A percentile compares a stretch with the other conserved stretches of the same genome.
Conservation (phyloP, 2,888 invertebrate species). For the Atethmia centrago region DNA sequence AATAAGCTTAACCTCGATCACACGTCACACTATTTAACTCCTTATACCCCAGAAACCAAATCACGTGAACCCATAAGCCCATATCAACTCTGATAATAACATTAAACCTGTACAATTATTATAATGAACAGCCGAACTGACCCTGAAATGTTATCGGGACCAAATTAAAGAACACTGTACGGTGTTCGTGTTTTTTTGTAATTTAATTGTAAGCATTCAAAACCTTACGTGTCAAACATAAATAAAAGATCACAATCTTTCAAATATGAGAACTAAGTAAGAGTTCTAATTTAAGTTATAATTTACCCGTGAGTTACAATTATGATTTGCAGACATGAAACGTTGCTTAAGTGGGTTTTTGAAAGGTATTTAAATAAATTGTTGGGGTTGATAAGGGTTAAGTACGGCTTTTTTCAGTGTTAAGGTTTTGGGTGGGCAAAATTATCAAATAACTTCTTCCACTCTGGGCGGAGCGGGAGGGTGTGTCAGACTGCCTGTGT, state of each 20-base stretch:
- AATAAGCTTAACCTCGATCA: conserved; percentile 6
- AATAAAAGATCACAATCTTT: conserved; percentile 58
- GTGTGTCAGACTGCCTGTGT: too few relatives aligned
- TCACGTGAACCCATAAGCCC: background rate
- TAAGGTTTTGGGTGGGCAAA: too few relatives aligned
- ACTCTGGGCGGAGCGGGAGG: too few relatives aligned
- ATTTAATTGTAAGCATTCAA: background rate
- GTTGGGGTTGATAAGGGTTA: conserved; percentile 1
- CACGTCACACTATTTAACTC: background rate
- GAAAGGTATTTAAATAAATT: conserved; percentile 21
- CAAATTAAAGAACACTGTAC: conserved; percentile 2
- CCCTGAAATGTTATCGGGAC: conserved; percentile 44
- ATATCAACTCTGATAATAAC: background rate
- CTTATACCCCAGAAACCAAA: conserved; percentile 3
- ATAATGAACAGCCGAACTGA: background rate
- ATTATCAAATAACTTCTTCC: too few relatives aligned
- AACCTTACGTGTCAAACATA: conserved; percentile 46
- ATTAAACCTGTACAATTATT: background rate
- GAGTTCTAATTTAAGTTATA: conserved; percentile 44
- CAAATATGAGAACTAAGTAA: conserved; percentile 37
- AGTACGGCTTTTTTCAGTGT: conserved; percentile 22
- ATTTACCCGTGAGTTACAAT: conserved; percentile 38
- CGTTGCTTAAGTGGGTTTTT: conserved; percentile 7
- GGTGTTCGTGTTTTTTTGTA: conserved; percentile 46
- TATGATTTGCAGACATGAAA: conserved; percentile 57